Evolutionary conservation across 2,888 invertebrate species (phyloP).

Genomic region (Lagria hirta): DNA sequence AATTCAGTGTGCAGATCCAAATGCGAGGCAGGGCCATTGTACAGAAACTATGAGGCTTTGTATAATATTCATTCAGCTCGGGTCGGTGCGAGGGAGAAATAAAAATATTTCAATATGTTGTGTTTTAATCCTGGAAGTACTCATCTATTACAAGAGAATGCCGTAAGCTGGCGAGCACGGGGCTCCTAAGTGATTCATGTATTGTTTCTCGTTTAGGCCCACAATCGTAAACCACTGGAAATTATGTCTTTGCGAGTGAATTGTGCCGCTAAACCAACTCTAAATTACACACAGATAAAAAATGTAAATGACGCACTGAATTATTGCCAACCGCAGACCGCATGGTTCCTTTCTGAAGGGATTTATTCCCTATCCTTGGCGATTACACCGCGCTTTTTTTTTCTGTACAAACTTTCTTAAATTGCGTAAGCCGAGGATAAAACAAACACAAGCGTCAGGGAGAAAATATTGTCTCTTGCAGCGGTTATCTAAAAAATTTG

Average conservation of each 20-base stretch:
- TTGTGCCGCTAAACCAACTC: constrained; percentile 39
- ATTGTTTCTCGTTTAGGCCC: constrained; percentile 53
- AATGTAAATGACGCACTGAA: constrained; percentile 44
- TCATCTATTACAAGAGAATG: constrained; percentile 50
- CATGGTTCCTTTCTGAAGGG: constrained; percentile 32
- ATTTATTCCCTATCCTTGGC: constrained; percentile 19
- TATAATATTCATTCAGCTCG: constrained; percentile 45
- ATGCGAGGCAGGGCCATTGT: constrained; percentile 37
- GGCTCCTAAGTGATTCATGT: constrained; percentile 53
- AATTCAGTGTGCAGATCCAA: constrained; percentile 33
- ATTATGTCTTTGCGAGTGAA: constrained; percentile 51
- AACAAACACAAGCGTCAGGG: no score
- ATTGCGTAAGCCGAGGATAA: no score
- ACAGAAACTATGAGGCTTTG: constrained; percentile 45
- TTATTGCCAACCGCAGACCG: constrained; percentile 36
- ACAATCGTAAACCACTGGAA: constrained; percentile 53
- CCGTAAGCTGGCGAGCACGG: constrained; percentile 35
- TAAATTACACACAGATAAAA: constrained; percentile 46
- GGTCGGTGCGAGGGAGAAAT: constrained; percentile 39
- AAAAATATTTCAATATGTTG: constrained; percentile 56
- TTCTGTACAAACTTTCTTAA: neutral
- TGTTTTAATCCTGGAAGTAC: constrained; percentile 55
- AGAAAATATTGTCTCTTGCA: no score
- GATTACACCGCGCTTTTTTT: no score
- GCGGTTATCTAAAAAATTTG: no score